Base-by-base conservation (phyloP, 2,113 vertebrate genomes). In the Sceloporus undulatus region DNA sequence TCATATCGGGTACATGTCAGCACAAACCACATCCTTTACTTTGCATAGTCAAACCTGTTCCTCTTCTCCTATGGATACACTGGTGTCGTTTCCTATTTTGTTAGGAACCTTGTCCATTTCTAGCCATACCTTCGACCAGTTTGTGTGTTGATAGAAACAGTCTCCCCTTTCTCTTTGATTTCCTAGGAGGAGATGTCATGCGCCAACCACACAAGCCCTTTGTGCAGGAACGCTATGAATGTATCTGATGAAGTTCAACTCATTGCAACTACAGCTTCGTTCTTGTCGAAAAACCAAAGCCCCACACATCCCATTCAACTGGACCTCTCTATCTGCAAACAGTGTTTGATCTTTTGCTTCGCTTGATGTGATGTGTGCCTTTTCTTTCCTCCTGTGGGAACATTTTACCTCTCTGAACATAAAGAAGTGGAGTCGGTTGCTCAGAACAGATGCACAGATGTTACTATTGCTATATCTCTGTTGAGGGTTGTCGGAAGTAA, bases 181-280 rank as follows among this genome's bases (percentile, higher is more conserved):
- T 93, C 52, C 74, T 75, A 95, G 95, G 93, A 84, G 95, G 94
- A 90, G 94, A 93, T 54, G 81, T 87, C 27, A 2, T 91, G 82
- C 52, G 1, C 85, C 0, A 93, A 88, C 23, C 89, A 88, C 59
- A 34, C 93, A 90, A 91, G 16, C 0, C 87, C 91, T 92, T 94
- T 91, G 79, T 90, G 90, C 82, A 92, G 89, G 0, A 95, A 94
- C 79, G 86, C 92, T 84, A 59, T 91, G 89, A 93, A 88, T 87
- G 79, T 94, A 82, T 89, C 94, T 79, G 92, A 94, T 62, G 4
- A 83, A 94, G 52, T 77, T 90, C 93, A 6, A 89, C 91, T 0
- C 93, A 95, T 21, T 96, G 91, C 29, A 87, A 66, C 18, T 91
- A 89, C 83, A 92, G 73, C 90, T 90, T 85, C 95, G 70, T 95